Evolutionary conservation across 2,113 vertebrate genomes (phyloP).

Genomic region (Micromys minutus): DNA sequence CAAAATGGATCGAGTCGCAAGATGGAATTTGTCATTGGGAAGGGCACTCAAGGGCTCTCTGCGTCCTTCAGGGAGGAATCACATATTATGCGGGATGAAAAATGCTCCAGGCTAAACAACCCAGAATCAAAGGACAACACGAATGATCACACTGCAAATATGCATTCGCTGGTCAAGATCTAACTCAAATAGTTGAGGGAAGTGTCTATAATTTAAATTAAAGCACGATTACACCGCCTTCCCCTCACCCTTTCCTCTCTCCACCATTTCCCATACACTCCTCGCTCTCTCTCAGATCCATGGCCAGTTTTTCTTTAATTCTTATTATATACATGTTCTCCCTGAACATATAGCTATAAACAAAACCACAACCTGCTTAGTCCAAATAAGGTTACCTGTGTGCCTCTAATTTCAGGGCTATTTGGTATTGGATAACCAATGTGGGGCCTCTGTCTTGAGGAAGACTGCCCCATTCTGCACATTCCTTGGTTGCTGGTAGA

Average conservation of each 20-base stretch:
- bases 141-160: constrained; percentile 7
- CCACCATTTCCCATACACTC: not conserved
- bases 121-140: constrained; percentile 31
- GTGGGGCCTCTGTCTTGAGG: too few species aligned
- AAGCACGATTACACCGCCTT: not conserved
- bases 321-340: not conserved
- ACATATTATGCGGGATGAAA: constrained; percentile 26
- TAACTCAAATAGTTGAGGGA: not conserved
- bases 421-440: not conserved
- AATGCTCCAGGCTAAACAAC: constrained; percentile 13
- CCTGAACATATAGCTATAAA: not conserved
- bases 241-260: too few species aligned
- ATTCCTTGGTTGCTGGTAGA: not conserved
- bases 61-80: not conserved
- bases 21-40: constrained; percentile 59
- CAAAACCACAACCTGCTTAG: not conserved
- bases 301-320: not conserved
- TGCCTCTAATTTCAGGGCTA: not conserved
- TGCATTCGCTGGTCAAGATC: not conserved
- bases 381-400: not conserved
- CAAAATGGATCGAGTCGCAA: constrained; percentile 59
- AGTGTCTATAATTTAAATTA: not conserved
- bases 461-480: not conserved
- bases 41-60: constrained; percentile 43
- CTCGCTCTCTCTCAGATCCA: not conserved